Evolutionary conservation across 2,888 invertebrate genomes (phyloP).

Genomic region (Lithodes maja): DNA sequence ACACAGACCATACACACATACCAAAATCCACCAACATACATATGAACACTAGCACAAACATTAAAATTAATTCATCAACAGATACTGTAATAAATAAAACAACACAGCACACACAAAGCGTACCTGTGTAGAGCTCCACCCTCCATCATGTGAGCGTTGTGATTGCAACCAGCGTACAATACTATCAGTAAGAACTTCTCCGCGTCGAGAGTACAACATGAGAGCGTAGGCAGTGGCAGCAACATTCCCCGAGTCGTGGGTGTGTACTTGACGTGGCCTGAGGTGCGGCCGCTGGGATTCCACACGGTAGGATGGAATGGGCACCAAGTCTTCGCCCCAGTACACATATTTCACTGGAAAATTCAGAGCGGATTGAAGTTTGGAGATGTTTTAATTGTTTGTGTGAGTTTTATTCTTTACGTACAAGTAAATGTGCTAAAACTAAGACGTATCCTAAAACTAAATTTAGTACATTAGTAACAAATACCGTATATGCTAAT

Average conservation of each 20-base stretch:
- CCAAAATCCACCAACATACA: no score
- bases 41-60: no score
- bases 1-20: no score
- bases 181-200: constrained; percentile 84
- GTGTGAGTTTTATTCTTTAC: no score
- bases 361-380: no score
- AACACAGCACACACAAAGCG: background rate
- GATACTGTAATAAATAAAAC: no score
- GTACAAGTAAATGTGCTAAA: no score
- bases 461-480: no score
- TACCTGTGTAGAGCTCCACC: constrained; percentile 80
- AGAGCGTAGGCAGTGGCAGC: constrained; percentile 95
- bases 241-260: constrained; percentile 92
- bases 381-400: no score
- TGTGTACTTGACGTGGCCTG: constrained; percentile 89
- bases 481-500: no score
- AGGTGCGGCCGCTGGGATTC: constrained; percentile 95
- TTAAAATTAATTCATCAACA: no score
- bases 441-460: no score
- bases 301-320: constrained; percentile 87
- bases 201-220: constrained; percentile 89
- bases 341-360: constrained; percentile 84
- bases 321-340: constrained; percentile 88
- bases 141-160: constrained; percentile 89
- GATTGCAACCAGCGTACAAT: constrained; percentile 94